Base-by-base conservation (phyloP, 2,797 vertebrate genomes). In the Tapirus indicus region DNA sequence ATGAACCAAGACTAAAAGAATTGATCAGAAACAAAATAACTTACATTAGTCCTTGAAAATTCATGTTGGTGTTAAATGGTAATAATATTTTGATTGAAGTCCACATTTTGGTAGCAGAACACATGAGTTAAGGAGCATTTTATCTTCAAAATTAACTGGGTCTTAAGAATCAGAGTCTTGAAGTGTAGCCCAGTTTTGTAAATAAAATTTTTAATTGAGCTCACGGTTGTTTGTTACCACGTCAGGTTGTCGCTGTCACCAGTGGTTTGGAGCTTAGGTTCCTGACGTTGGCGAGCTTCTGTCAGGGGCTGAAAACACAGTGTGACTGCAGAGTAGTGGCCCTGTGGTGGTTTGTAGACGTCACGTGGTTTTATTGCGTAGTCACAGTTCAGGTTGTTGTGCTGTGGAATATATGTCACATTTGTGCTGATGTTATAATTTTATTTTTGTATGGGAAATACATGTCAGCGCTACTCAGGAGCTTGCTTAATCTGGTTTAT, bases 111-210 rank as follows among this genome's bases (percentile, higher is more conserved):
- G 44, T 69, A 92, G 64, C 83, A 66, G 75, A 89, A 71, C 35
- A 44, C 60, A 29, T n/a, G 58, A 62, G 13, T 84, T 93, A 77
- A 56, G 20, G 56, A 71, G 16, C 32, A 27, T 86, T 80, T 91
- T 85, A 25, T 78, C 96, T 97, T 95, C 32, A 95, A 16, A 96
- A 83, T 78, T 62, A 95, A 66, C 80, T 41, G 68, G 16, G 16
- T 89, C 58, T 94, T 86, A 74, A 96, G 74, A 96, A 60, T 66
- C 14, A 54, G 14, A 84, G 66, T 85, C 69, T 83, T 94, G 82
- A 91, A 94, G 75, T 87, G 11, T 27, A 93, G 49, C 68, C 71
- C 64, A 25, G 52, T 94, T 92, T 95, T 94, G 8, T 58, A 94
- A 91, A 71, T 87, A 77, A 56, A 84, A 58, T n/a, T 56, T 96